Percentiles rank a stretch among this genome's conserved stretches.
These are phyloP conservation scores for Lymantria dispar DNA, from an alignment of 2,888 invertebrate genomes.

Conservation along the genomic window DNA sequence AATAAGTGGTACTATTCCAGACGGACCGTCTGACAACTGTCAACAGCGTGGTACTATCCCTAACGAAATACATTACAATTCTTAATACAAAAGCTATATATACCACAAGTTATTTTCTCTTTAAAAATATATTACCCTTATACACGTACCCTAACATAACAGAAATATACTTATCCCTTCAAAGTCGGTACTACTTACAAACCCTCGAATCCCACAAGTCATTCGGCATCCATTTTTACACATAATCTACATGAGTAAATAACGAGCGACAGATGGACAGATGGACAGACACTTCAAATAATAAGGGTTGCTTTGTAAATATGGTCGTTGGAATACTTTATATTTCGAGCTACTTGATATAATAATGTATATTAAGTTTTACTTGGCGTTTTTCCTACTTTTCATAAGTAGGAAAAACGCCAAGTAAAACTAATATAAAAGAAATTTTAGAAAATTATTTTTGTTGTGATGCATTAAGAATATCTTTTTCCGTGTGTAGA, in stretches of 20 bases:
- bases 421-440: no score
- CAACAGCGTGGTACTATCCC: no score
- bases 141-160: background rate
- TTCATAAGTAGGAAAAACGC: no score
- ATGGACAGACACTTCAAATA: constrained; percentile 20
- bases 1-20: no score
- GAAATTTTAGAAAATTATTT: no score
- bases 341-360: background rate
- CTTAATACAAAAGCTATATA: no score
- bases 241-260: constrained; percentile 24
- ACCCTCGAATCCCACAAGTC: constrained; percentile 11
- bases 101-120: background rate
- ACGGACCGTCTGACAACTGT: no score
- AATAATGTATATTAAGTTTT: background rate
- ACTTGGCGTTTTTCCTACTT: no score
- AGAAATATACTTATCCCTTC: constrained; percentile 1
- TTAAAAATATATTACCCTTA: background rate
- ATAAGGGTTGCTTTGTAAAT: constrained; percentile 28
- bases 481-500: no score
- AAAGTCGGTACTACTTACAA: constrained; percentile 6
- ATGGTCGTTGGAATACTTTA: background rate
- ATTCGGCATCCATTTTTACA: constrained; percentile 12
- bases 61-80: no score
- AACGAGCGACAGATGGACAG: constrained; percentile 22
- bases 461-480: no score